phyloP scores from a whole-genome alignment of 2,888 invertebrate genomes.

The Thyatira batis region DNA sequence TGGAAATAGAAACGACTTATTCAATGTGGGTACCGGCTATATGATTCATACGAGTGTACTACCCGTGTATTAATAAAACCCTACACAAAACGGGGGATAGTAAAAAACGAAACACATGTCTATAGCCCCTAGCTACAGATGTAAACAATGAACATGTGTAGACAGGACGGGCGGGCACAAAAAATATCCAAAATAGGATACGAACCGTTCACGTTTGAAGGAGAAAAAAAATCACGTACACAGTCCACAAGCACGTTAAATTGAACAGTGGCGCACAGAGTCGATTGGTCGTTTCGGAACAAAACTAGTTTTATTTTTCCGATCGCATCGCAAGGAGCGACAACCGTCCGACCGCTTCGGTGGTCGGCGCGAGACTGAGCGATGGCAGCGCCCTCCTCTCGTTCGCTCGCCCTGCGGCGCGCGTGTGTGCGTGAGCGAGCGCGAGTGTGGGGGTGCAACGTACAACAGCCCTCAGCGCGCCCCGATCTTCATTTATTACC shows the following conservation, averaged over 20 bases:
- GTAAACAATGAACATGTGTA: conserved; percentile 72
- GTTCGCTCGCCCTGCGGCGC: conserved; percentile 45
- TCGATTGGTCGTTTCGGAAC: conserved; percentile 68
- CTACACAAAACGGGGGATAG: conserved; percentile 50
- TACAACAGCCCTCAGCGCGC: conserved; percentile 55
- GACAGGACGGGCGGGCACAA: conserved; percentile 39
- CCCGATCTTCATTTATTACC: conserved; percentile 70
- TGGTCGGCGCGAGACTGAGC: conserved; percentile 82
- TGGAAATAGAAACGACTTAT: conserved; percentile 79
- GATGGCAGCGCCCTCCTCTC: conserved; percentile 72
- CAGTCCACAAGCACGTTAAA: conserved; percentile 71
- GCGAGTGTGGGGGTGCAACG: conserved; percentile 48
- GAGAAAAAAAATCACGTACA: conserved; percentile 59
- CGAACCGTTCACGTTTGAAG: conserved; percentile 67
- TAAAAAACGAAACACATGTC: conserved; percentile 65
- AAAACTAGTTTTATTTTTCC: conserved; percentile 78
- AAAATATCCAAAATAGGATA: conserved; percentile 50
- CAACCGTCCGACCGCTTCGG: conserved; percentile 61
- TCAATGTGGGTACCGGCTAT: conserved; percentile 68
- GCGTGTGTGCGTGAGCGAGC: conserved; percentile 55
- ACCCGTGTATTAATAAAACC: conserved; percentile 66
- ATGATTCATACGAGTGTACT: conserved; percentile 64
- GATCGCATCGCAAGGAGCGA: conserved; percentile 64
- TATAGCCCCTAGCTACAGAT: conserved; percentile 59
- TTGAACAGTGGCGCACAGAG: conserved; percentile 61